Base-by-base conservation (phyloP, 1,140 invertebrate species). In the Neodiprion virginianus region DNA sequence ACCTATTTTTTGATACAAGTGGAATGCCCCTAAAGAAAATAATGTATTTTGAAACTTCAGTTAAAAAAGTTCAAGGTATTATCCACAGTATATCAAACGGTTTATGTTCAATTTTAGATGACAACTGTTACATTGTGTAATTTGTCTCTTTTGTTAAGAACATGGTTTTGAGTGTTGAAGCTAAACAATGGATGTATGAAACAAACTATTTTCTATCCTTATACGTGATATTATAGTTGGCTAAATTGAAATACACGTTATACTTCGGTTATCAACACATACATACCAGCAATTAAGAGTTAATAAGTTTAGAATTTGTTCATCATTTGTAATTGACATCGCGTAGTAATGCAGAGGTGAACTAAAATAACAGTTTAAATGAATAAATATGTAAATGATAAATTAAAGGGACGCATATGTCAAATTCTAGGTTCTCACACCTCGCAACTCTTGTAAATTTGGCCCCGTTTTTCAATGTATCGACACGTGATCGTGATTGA, bases 11-110 rank as follows among this genome's bases (percentile, higher is more conserved):
- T 4, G 96, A 94, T 78, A 96, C 87, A 75, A 92, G 91, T 76
- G 94, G 93, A 79, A 98, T 94, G 8, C 95, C 96, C 96, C 96
- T 97, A 79, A 74, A 89, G 86, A 78, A 76, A 65, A 80, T 75
- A 67, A 10, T 69, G 40, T 40, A 40, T 40, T 40, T 40, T 40
- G 73, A 67, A 66, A 47, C 69, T 67, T 75, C 70, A 40, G 48
- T 74, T 48, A 67, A 66, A 23, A 67, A 66, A 2, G 2, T 3
- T 72, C 5, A 40, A 40, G 28, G 5, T 5, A 40, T 40, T 40
- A 5, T 40, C 28, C 28, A 40, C 28, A 40, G 28, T 40, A 40
- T 40, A 40, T 40, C 28, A 40, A 40, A 40, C 5, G 28, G 28
- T 5, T 40, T 40, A 40, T 40, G 28, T 40, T 40, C 28, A 40